phyloP scores from a whole-genome alignment of 2,797 vertebrate genomes.

The Gallirallus australis region DNA sequence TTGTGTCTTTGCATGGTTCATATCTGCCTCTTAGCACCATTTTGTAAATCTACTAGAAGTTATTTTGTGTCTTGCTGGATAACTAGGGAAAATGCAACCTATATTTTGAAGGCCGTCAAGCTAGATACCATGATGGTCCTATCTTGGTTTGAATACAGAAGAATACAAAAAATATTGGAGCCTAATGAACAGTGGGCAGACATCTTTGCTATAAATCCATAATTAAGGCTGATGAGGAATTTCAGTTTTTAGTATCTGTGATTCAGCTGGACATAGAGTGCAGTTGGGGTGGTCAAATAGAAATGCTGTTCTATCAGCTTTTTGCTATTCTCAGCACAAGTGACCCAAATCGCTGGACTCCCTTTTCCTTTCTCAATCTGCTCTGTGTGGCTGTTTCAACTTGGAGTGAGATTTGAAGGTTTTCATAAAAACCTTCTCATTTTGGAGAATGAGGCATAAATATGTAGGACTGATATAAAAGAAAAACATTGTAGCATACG shows the following conservation, averaged over 20 bases:
- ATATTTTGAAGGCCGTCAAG: neutral
- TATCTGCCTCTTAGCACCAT: neutral
- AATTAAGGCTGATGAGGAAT: neutral
- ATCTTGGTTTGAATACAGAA: neutral
- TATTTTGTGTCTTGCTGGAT: neutral
- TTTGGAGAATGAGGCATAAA: neutral
- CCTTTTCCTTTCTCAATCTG: neutral
- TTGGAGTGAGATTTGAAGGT: neutral
- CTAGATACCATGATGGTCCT: neutral
- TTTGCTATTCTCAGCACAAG: neutral
- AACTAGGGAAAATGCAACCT: neutral
- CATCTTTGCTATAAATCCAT: fast-evolving
- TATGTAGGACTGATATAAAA: neutral
- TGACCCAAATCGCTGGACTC: neutral
- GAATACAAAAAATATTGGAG: fast-evolving
- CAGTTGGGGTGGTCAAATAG: neutral
- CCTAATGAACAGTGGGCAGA: neutral
- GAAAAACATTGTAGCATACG: neutral
- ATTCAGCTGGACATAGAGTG: neutral
- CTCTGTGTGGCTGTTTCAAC: neutral
- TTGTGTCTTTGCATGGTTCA: neutral
- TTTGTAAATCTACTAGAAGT: neutral
- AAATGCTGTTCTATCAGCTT: neutral
- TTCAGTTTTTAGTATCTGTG: neutral
- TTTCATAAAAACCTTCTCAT: neutral